Evolutionary conservation across 2,888 invertebrate species (phyloP), one percentile per base, ranked within the genome.

Genomic region (Aquatica leii): DNA sequence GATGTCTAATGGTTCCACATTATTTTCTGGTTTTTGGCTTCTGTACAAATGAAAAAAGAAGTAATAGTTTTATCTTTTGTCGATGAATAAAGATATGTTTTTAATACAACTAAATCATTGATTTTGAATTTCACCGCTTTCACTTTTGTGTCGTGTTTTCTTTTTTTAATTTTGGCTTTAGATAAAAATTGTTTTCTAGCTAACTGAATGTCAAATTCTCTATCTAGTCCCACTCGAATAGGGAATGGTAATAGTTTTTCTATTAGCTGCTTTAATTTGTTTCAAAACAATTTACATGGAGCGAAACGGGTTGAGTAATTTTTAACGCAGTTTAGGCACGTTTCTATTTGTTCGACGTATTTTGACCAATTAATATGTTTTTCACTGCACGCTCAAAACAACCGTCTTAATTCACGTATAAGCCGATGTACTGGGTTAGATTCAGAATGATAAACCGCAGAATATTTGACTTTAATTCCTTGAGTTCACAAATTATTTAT

Each of bases 381-480:
- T 37, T 3, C 37, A 37, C 14, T 12, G 9, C 48, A 48, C 11
- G 48, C 12, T 20, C 20, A 2, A 17, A 48, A 18, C 20, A 20
- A 18, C 3, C 48, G 9, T 3, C 48, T 20, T 20, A 56, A 18
- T 21, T 56, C 43, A 1, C 46, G 2, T 24, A 46, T 56, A 21
- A 43, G 1, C 3, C 56, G 11, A 12, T 46, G 46, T 5, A 46
- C 31, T 2, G 56, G 56, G 24, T 46, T 43, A 5, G 52, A 53
- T 37, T 53, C 15, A 5, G 40, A 20, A 17, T 48, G 48, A n/a
- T 48, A 48, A 3, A 48, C 48, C 5, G 12, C 9, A 11, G 17
- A 20, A 17, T 21, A 18, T 12, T 3, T 37, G 9, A 12, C 14
- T 12, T 37, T 3, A 37, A 37, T 37, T 6, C 5, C 14, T 14